These are phyloP conservation scores for Chironomus tepperi DNA, from an alignment of 1,140 invertebrate species.

Conservation along the genomic window DNA sequence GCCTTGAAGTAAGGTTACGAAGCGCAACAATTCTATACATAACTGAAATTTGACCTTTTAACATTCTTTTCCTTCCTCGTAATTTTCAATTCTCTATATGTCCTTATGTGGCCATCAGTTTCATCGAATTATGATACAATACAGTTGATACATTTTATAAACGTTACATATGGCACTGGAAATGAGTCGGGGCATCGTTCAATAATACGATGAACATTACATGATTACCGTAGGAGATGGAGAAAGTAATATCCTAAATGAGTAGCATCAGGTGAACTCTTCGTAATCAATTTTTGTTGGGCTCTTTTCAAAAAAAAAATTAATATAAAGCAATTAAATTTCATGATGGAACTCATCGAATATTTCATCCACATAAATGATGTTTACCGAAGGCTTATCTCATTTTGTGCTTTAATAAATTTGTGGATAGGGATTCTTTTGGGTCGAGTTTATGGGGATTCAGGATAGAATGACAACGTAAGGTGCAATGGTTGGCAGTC, in stretches of 20 bases:
- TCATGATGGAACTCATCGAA: neutral
- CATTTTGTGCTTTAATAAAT: neutral
- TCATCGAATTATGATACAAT: neutral
- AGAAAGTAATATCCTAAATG: neutral
- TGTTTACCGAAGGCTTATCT: neutral
- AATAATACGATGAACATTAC: neutral
- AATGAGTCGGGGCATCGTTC: neutral
- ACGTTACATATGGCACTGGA: neutral
- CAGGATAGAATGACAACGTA: too few species aligned
- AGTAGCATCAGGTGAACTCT: slow-evolving; percentile 6
- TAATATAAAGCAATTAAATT: slow-evolving; percentile 4
- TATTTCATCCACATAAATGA: neutral
- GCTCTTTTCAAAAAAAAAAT: neutral
- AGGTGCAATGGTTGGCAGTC: too few species aligned
- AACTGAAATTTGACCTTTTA: neutral
- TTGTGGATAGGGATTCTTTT: too few species aligned
- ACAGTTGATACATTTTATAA: neutral
- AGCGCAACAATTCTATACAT: neutral
- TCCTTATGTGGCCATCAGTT: neutral
- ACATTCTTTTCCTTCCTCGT: neutral
- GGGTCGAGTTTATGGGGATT: too few species aligned
- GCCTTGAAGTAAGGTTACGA: too few species aligned
- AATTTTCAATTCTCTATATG: neutral
- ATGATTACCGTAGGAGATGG: neutral
- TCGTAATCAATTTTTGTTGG: neutral